Base-by-base conservation (phyloP, 2,888 invertebrate genomes). In the Pterostichus niger region DNA sequence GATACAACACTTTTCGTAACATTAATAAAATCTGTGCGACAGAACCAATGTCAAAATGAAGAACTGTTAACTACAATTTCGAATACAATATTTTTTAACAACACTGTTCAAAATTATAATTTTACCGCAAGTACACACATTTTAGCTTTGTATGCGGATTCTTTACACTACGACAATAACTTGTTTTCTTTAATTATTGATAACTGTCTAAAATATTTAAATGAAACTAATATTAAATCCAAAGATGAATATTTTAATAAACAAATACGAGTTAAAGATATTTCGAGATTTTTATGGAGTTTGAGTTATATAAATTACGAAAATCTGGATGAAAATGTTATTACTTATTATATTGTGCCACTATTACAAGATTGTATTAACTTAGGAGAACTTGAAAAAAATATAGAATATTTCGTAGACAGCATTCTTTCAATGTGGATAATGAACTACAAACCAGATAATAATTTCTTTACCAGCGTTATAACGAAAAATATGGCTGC, bases 241-340 rank as follows among this genome's bases (percentile, higher is more conserved):
- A 85, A 84, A 84, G 83, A 85, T 49, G 17, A 81, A 44, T 84
- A 87, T 85, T 85, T 86, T 40, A 84, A 71, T 10, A 85, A 87
- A 40, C 86, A 87, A 71, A 85, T 87, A 15, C 87, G 91, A 81
- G 84, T 86, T 4, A 91, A 91, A 86, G 91, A 91, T 86, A 87
- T 91, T n/a, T 88, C 89, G 75, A 87, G 89, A 73, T 88, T 91
- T 80, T 86, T 91, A 11, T 91, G 91, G 91, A 86, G 88, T 56
- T 84, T 89, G 35, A 89, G 89, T 85, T 88, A 85, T 82, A 87
- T 90, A 17, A 87, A 89, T 82, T 88, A 88, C 82, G 86, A 86
- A 76, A 56, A 84, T 52, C 56, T 89, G 0, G 84, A 86, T 76
- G 77, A 79, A 61, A 83, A 84, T 40, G 86, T 87, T 82, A 86